Percentiles rank a stretch among this genome's conserved stretches.
These are phyloP conservation scores for Caretta caretta DNA, from an alignment of 2,113 vertebrate genomes.

Conservation along the genomic window DNA sequence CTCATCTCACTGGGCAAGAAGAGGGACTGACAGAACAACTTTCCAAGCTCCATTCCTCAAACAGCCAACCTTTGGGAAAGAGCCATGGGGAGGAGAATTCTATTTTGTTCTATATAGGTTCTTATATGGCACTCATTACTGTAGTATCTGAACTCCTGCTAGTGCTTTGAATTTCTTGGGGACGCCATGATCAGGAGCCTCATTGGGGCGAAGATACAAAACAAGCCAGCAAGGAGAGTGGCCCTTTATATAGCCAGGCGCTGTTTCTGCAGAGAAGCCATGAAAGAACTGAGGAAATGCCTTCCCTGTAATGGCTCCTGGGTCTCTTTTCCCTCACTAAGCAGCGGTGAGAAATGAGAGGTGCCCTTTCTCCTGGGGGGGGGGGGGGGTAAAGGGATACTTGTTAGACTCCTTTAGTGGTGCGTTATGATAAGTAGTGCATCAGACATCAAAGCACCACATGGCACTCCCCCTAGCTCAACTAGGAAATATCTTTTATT, in stretches of 20 bases:
- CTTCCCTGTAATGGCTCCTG: background rate
- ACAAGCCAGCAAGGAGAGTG: rapidly evolving
- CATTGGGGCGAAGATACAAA: background rate
- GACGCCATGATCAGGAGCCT: background rate
- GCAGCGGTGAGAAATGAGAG: background rate
- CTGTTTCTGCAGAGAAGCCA: background rate
- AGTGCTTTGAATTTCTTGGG: background rate
- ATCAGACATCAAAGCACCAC: background rate
- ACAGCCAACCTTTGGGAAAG: rapidly evolving
- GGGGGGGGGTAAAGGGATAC: rapidly evolving
- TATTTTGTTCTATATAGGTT: background rate
- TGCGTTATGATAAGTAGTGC: rapidly evolving
- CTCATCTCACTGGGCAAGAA: background rate
- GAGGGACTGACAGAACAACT: background rate
- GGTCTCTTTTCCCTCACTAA: background rate
- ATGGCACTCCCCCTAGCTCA: background rate
- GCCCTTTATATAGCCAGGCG: background rate
- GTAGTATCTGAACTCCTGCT: background rate
- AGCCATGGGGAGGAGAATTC: background rate
- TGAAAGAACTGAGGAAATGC: rapidly evolving
- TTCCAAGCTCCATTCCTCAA: background rate
- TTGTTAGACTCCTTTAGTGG: background rate
- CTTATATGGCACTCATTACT: background rate
- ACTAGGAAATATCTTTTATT: background rate
- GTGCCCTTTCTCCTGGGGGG: background rate